Base-by-base conservation (phyloP, 1,140 invertebrate genomes). In the Archivesica marissinica region DNA sequence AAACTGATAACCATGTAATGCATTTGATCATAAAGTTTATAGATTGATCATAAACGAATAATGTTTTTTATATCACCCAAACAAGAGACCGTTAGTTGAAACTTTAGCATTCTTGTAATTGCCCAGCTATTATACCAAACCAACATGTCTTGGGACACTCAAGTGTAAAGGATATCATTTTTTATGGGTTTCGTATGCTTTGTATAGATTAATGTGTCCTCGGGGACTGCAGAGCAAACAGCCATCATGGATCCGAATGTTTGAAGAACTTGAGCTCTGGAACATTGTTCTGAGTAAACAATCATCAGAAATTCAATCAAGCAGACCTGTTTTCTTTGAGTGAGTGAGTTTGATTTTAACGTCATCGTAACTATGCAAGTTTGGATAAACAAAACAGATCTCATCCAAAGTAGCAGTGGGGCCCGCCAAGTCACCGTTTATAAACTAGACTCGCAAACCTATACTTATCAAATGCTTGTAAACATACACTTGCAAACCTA, bases 151-250 rank as follows among this genome's bases (percentile, higher is more conserved):
- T 30, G 80, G 70, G 80, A 83, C 70, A 23, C 28, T 74, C 28
- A 59, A 35, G 70, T 83, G 80, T 75, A 83, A 83, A 72, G 64
- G 75, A 72, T 83, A 83, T 83, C 64, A 75, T 75, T 74, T 83
- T 83, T 83, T 83, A 83, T 61, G 80, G 47, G 68, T 23, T 75
- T 56, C 47, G 68, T 83, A 83, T 83, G 80, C 70, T 74, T 74
- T 54, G 64, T 54, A 52, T 83, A 56, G 80, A 72, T 74, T 74
- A 83, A 83, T 75, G 44, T 23, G 79, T 64, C 68, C 70, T 25
- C 4, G 20, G 64, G 38, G 68, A 75, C 35, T 75, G 70, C 68
- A 83, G 25, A 25, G 52, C 52, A 83, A 83, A 83, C 70, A 83
- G 23, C 41, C 39, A 59, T 64, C 35, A 41, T 28, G 30, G 59